Conservation (phyloP, 1,140 invertebrate species). For the Nasonia longicornis region DNA sequence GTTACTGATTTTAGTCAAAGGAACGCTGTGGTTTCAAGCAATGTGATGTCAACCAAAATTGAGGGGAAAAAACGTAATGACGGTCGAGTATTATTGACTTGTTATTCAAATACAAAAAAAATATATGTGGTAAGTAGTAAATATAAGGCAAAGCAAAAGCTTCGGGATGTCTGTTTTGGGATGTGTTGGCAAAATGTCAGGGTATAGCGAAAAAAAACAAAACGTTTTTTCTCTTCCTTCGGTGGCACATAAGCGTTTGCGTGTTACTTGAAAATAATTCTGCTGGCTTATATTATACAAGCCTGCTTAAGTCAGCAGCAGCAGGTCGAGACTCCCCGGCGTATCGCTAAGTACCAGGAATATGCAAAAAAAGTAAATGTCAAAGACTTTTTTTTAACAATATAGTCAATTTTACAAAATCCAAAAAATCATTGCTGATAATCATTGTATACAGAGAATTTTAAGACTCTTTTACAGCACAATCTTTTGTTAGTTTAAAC, state of each 20-base stretch:
- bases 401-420: background rate
- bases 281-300: conserved; percentile 28
- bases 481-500: background rate
- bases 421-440: background rate
- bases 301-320: conserved; percentile 57
- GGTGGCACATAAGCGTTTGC: conserved; percentile 48
- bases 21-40: background rate
- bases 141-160: conserved; percentile 59
- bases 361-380: conserved; percentile 37
- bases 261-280: conserved; percentile 46
- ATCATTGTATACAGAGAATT: background rate
- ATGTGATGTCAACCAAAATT: conserved; percentile 10
- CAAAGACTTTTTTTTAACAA: conserved; percentile 6
- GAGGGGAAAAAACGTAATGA: background rate
- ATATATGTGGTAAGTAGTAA: conserved; percentile 51
- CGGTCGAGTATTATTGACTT: conserved; percentile 35
- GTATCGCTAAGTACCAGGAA: conserved; percentile 26
- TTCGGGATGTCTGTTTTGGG: conserved; percentile 55
- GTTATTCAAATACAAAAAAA: conserved; percentile 50
- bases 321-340: conserved; percentile 53
- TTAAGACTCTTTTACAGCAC: background rate
- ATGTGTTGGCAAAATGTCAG: conserved; percentile 66
- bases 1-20: conserved; percentile 10
- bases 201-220: conserved; percentile 31
- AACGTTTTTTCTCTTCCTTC: conserved; percentile 48